Conservation (phyloP, 1,140 invertebrate genomes). For the Drosophila ogumai region DNA sequence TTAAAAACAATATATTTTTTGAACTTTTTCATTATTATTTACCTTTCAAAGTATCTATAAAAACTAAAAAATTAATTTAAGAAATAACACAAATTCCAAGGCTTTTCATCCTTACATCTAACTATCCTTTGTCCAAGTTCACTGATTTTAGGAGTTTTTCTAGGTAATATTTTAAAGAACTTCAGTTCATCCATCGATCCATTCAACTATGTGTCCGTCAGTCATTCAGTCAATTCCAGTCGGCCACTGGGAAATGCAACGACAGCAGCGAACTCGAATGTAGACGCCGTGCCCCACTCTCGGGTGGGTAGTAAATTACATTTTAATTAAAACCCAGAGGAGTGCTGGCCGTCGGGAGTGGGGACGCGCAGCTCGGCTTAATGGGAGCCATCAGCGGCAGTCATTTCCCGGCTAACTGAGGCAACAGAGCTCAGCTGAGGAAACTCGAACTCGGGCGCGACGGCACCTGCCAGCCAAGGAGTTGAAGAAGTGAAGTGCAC, state of each 20-base stretch:
- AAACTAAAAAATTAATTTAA: background rate
- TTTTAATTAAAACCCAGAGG: conserved; percentile 74
- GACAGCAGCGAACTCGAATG: conserved; percentile 20
- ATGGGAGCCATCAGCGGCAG: conserved; percentile 68
- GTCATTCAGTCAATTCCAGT: conserved; percentile 39
- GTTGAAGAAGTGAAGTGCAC: conserved; percentile 34
- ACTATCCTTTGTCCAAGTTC: too few relatives aligned
- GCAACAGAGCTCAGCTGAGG: conserved; percentile 5
- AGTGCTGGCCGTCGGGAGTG: conserved; percentile 29
- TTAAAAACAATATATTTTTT: too few relatives aligned
- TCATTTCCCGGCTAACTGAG: conserved; percentile 17
- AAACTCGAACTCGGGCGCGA: conserved; percentile 15
- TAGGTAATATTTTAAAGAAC: background rate
- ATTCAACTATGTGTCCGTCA: conserved; percentile 27
- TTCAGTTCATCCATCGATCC: conserved; percentile 19
- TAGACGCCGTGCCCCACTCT: conserved; percentile 12
- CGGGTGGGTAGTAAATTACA: conserved; percentile 72
- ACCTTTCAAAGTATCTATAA: background rate
- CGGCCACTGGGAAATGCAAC: conserved; percentile 38
- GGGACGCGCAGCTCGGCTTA: conserved; percentile 40
- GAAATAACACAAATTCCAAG: background rate
- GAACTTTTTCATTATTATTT: background rate
- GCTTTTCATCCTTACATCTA: background rate
- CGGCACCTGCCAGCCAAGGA: conserved; percentile 31
- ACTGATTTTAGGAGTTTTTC: background rate